These are phyloP conservation scores for Anguilla marmorata DNA, from an alignment of 2,797 vertebrate genomes.

Conservation along the genomic window DNA sequence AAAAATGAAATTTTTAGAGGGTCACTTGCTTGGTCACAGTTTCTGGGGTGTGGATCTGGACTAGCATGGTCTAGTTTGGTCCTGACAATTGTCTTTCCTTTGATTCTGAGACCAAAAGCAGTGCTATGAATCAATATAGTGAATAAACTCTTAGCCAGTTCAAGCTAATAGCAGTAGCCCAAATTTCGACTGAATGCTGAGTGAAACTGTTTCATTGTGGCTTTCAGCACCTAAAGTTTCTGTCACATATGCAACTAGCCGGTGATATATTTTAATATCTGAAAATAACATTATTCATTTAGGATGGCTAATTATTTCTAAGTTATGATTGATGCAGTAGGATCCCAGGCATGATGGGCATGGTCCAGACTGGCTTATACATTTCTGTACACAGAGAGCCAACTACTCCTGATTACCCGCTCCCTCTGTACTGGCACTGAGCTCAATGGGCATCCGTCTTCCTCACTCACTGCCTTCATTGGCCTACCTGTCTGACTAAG, in stretches of 20 bases:
- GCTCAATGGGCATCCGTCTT: not conserved
- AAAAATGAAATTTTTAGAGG: not conserved
- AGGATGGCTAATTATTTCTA: not conserved
- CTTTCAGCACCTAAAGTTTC: too few relatives aligned
- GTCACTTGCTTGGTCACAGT: not conserved
- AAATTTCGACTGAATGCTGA: too few relatives aligned
- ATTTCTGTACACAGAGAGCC: not conserved
- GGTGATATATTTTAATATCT: too few relatives aligned
- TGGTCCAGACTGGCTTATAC: not conserved
- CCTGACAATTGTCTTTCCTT: too few relatives aligned
- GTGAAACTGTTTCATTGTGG: too few relatives aligned
- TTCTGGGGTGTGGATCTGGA: not conserved
- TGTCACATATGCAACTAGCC: too few relatives aligned
- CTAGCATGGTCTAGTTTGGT: too few relatives aligned
- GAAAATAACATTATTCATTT: not conserved
- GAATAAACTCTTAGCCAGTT: too few relatives aligned
- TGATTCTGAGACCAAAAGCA: too few relatives aligned
- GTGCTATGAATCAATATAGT: too few relatives aligned
- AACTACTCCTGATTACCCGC: not conserved
- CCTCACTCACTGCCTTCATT: not conserved
- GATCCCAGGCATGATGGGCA: not conserved
- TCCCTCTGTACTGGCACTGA: not conserved
- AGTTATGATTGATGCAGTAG: not conserved
- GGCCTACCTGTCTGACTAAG: not conserved
- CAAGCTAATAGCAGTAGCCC: too few relatives aligned